A percentile compares a stretch with the other conserved stretches of the same genome.
phyloP scores from a whole-genome alignment of 2,888 invertebrate genomes.

The Lithophane semibrunnea region DNA sequence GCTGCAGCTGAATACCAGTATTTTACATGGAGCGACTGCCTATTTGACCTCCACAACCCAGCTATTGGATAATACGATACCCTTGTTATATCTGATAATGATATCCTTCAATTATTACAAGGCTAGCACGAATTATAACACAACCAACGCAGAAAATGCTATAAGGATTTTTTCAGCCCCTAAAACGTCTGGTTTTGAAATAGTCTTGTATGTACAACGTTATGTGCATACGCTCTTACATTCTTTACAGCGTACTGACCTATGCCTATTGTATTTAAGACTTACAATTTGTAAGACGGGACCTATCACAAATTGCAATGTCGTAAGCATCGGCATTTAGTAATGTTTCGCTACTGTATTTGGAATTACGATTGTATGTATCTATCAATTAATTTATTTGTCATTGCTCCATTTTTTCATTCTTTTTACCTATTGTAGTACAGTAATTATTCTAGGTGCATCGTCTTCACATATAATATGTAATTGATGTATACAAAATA shows the following conservation, averaged over 20 bases:
- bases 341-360: slow-evolving; percentile 8
- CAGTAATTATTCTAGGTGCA: too few relatives aligned
- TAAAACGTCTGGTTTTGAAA: not conserved
- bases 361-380: too few relatives aligned
- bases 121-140: not conserved
- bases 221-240: not conserved
- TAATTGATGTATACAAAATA: too few relatives aligned
- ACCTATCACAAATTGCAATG: slow-evolving; percentile 6
- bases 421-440: too few relatives aligned
- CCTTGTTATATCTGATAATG: not conserved
- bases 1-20: not conserved
- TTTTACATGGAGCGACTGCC: too few relatives aligned
- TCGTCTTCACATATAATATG: too few relatives aligned
- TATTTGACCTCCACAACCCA: not conserved
- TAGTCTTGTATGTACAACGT: not conserved
- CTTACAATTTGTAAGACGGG: not conserved
- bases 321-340: slow-evolving; percentile 9
- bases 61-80: not conserved
- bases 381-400: too few relatives aligned
- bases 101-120: not conserved
- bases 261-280: not conserved
- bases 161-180: not conserved
- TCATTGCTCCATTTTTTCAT: too few relatives aligned
- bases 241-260: not conserved
- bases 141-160: not conserved